Evolutionary conservation across 2,888 invertebrate species (phyloP).

Genomic region (Euclidia mi): DNA sequence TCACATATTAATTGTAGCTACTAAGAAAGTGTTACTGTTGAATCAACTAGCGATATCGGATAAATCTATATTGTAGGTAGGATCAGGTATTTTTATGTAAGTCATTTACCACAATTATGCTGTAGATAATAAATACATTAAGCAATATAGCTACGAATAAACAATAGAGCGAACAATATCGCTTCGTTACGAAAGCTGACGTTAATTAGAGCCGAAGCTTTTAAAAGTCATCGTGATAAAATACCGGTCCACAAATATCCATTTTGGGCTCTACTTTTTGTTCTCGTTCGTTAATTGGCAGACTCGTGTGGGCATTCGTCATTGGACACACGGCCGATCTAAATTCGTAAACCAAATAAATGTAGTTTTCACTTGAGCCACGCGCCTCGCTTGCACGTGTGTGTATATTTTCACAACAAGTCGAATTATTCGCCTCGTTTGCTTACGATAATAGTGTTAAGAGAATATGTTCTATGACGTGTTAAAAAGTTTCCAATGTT

Average conservation of each 20-base stretch:
- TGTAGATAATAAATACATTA: background rate
- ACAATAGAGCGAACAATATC: slow-evolving; percentile 26
- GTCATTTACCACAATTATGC: background rate
- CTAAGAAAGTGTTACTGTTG: too few species aligned
- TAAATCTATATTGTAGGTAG: too few species aligned
- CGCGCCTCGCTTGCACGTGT: slow-evolving; percentile 71
- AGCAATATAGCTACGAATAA: background rate
- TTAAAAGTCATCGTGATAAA: slow-evolving; percentile 55
- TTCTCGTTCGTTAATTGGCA: slow-evolving; percentile 50
- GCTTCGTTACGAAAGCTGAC: slow-evolving; percentile 37
- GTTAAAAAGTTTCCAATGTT: slow-evolving; percentile 87
- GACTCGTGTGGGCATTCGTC: slow-evolving; percentile 43
- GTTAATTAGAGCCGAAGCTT: slow-evolving; percentile 44
- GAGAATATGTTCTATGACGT: slow-evolving; percentile 74
- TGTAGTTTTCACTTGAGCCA: slow-evolving; percentile 65
- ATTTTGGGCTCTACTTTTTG: slow-evolving; percentile 50
- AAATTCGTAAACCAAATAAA: slow-evolving; percentile 57
- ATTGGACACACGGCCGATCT: slow-evolving; percentile 46
- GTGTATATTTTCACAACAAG: slow-evolving; percentile 85
- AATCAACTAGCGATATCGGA: too few species aligned
- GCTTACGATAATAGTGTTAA: slow-evolving; percentile 66
- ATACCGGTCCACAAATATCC: slow-evolving; percentile 52
- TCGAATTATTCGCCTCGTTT: slow-evolving; percentile 85
- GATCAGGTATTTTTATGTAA: background rate
- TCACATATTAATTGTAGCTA: background rate